phyloP scores from a whole-genome alignment of 2,888 invertebrate genomes.

The Corythucha ciliata region DNA sequence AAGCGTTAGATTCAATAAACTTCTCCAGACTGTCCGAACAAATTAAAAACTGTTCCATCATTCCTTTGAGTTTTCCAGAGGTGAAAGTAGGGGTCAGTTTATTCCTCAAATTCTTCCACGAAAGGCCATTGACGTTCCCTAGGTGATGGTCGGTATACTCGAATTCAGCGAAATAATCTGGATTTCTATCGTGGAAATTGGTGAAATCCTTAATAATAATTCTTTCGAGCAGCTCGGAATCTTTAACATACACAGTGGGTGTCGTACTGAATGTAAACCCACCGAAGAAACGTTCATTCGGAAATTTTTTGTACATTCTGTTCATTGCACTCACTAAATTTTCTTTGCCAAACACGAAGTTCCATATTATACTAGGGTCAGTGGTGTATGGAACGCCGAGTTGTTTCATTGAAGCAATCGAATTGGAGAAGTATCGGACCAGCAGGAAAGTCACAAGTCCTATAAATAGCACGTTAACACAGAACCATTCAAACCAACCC shows the following conservation, averaged over 20 bases:
- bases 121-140: conserved; percentile 11
- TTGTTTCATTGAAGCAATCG: too few species aligned
- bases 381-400: too few species aligned
- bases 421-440: too few species aligned
- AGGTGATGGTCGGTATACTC: conserved; percentile 4
- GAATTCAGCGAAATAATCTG: not conserved
- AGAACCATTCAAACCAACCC: too few species aligned
- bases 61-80: conserved; percentile 4
- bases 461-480: too few species aligned
- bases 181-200: not conserved
- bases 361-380: too few species aligned
- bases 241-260: not conserved
- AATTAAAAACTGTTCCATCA: not conserved
- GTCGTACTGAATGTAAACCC: not conserved
- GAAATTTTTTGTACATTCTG: not conserved
- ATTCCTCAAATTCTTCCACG: conserved; percentile 11
- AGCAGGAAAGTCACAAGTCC: too few species aligned
- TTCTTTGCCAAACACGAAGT: too few species aligned
- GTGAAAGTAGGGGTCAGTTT: conserved; percentile 1
- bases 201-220: not conserved
- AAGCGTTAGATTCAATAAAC: not conserved
- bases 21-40: not conserved
- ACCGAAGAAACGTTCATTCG: not conserved
- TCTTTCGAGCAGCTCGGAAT: not conserved
- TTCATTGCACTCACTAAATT: too few species aligned